Base-by-base conservation (phyloP, 2,797 vertebrate species). In the Pantherophis vulpinus region DNA sequence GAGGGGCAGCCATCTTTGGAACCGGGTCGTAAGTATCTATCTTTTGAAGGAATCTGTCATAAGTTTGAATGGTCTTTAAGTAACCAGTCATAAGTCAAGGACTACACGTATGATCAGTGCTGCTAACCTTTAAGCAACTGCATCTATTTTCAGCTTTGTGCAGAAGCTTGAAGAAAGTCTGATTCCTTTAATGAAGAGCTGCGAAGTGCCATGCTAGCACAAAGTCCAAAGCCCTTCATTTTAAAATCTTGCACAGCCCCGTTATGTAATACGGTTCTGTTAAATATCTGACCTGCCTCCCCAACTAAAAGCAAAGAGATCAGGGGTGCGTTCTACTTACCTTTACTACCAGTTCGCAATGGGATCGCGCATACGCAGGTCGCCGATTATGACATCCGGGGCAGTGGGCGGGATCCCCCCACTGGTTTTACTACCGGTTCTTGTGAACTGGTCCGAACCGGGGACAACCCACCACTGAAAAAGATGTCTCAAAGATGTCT, bases 61-160 rank as follows among this genome's bases (percentile, higher is more conserved):
- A 37, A 74, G 2, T 74, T 74, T 74, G 66, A 70, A 70, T 70
- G 5, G 66, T 18, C n/a, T 37, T 74, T 37, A 18, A 74, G n/a
- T 16, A 74, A 74, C 32, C 70, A 37, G 70, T 74, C 70, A 18
- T 18, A 74, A 74, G 16, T 74, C 70, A 74, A 74, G 16, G 29
- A 74, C 7, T 37, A 74, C n/a, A 37, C 2, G 1, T 18, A 74
- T 37, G 2, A 16, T 79, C 29, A 14, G 1, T 88, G 95, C 91
- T 97, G 10, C 87, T 92, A 32, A 47, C 95, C 94, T 83, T 47
- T 12, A 47, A 5, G 20, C 74, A 83, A 20, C 9, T 5, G 9
- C 74, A 47, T 47, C 37, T 25, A 25, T 47, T 83, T 83, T 83
- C 37, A 25, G 10, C 37, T 42, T 23, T 42, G 37, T 83, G 74